Base-by-base conservation (phyloP, 2,113 vertebrate genomes). In the Struthidea cinerea region DNA sequence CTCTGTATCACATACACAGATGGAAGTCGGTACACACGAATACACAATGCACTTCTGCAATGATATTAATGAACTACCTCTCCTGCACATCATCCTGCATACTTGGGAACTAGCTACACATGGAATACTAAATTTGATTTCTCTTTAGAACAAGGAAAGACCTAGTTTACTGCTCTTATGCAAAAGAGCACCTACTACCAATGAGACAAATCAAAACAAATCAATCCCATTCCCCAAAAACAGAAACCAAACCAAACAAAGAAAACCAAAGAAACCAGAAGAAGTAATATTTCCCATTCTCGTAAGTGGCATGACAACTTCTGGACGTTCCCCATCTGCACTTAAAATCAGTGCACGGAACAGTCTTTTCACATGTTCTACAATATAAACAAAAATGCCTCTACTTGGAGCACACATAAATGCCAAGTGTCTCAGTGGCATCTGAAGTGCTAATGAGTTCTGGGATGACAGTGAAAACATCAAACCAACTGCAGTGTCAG, bases 181-280 rank as follows among this genome's bases (percentile, higher is more conserved):
- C 4, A 11, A 96, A 93, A 90, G 16, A 5, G 11, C 15, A 65
- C 9, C 21, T 69, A 39, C n/a, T 64, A 27, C 32, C 28, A 75
- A 5, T 6, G 7, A 89, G 52, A 60, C 8, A 87, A 91, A 71
- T 17, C 35, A 35, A 68, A 71, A 26, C 23, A 73, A 76, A 47
- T 32, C 16, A 68, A 63, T 9, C 1, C 0, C 14, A 18, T 21
- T 2, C 4, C 8, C 1, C 5, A 23, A 61, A 61, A 93, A 13
- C 7, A 44, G 57, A 70, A 61, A 81, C 4, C 21, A 61, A 37
- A 44, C 4, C 14, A 46, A 64, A 20, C 5, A 42, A 92, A 73
- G 1, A 49, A 76, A 63, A 52, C 5, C 1, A 55, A 76, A 80
- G 52, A 57, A 4, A 5, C 0, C 10, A 42, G 26, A 71, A 71